Percentiles rank a stretch among this genome's conserved stretches.
Conservation (phyloP, 2,888 invertebrate species). For the Furcula furcula region DNA sequence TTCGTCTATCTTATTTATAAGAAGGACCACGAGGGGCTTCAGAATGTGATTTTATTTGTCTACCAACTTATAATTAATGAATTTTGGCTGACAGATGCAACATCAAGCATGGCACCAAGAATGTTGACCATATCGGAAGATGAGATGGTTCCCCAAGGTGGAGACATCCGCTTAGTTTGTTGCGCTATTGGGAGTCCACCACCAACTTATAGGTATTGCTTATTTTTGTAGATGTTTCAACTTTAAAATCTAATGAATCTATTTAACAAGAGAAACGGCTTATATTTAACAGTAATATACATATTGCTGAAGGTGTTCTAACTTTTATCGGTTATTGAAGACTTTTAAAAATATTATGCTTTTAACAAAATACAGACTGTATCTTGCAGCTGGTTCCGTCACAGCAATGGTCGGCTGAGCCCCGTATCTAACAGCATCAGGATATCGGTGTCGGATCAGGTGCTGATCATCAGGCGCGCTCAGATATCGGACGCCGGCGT, state of each 20-base stretch:
- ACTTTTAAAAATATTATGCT: too few species aligned
- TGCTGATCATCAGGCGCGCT: constrained; percentile 85
- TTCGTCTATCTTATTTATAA: too few species aligned
- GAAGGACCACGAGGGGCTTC: too few species aligned
- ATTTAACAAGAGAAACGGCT: too few species aligned
- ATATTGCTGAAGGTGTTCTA: too few species aligned
- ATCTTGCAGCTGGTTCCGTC: constrained; percentile 81
- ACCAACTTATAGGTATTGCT: constrained; percentile 86
- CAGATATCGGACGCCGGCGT: constrained; percentile 85
- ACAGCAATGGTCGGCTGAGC: constrained; percentile 82
- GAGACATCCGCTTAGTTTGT: constrained; percentile 85
- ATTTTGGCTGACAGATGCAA: constrained; percentile 54
- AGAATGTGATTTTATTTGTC: too few species aligned
- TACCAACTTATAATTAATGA: too few species aligned
- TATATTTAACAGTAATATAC: too few species aligned
- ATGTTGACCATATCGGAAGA: constrained; percentile 86
- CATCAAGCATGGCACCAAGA: constrained; percentile 84
- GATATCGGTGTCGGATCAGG: constrained; percentile 84
- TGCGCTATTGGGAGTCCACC: constrained; percentile 87
- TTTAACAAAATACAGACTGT: not conserved
- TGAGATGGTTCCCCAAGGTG: constrained; percentile 83
- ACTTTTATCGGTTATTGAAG: too few species aligned
- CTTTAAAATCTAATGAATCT: too few species aligned
- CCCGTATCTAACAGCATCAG: constrained; percentile 83
- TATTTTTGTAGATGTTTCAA: too few species aligned